Evolutionary conservation across 2,888 invertebrate genomes (phyloP).

Genomic region (Cacoxenus indagator): DNA sequence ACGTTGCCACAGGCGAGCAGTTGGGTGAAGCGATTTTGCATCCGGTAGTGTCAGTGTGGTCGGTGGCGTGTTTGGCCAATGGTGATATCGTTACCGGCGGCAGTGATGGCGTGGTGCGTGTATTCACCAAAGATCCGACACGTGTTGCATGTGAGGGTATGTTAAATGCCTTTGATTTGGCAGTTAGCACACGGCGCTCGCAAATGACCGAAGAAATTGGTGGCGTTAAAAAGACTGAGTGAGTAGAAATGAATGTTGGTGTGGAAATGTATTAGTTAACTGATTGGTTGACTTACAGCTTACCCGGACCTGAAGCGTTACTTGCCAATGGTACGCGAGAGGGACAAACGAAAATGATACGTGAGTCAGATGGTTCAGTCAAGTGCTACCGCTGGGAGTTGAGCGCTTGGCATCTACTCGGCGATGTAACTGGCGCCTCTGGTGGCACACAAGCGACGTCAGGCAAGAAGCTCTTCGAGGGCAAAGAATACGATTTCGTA

Average conservation of each 20-base stretch:
- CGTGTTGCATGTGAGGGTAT: constrained; percentile 78
- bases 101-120: constrained; percentile 89
- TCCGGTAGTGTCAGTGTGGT: constrained; percentile 93
- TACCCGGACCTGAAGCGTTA: constrained; percentile 86
- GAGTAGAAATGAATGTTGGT: constrained; percentile 62
- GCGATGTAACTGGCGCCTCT: constrained; percentile 88
- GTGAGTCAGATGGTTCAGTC: constrained; percentile 79
- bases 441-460: constrained; percentile 77
- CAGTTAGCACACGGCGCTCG: constrained; percentile 77
- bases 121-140: constrained; percentile 83
- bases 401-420: constrained; percentile 85
- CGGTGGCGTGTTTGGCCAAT: constrained; percentile 83
- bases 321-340: constrained; percentile 81
- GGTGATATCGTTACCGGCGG: constrained; percentile 91
- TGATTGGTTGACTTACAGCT: constrained; percentile 69
- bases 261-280: not conserved
- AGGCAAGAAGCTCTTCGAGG: constrained; percentile 86
- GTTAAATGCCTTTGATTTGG: constrained; percentile 79
- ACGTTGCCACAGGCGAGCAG: constrained; percentile 58
- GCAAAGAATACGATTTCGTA: constrained; percentile 94
- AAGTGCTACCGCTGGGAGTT: constrained; percentile 85
- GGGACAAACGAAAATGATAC: constrained; percentile 88
- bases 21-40: constrained; percentile 68
- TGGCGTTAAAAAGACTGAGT: constrained; percentile 88
- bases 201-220: constrained; percentile 81